Evolutionary conservation across 2,113 vertebrate species (phyloP).

Genomic region (Rhea pennata): DNA sequence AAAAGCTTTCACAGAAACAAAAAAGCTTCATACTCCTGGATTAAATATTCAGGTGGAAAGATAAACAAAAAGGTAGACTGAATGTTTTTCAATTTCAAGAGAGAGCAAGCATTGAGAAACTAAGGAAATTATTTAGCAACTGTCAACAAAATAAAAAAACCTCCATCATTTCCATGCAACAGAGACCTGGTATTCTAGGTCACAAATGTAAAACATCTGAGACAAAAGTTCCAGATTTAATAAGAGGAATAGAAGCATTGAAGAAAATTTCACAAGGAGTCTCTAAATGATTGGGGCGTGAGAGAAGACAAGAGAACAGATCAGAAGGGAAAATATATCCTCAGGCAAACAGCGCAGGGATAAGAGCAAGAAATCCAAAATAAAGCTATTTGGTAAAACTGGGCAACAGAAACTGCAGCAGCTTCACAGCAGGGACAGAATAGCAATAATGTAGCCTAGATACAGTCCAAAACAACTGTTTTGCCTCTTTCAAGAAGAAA

Average conservation of each 20-base stretch:
- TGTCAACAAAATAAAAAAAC: not conserved
- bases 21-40: not conserved
- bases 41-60: not conserved
- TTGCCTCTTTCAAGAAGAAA: not conserved
- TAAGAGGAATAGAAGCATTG: not conserved
- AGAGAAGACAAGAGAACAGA: not conserved
- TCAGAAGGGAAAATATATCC: constrained; percentile 3
- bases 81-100: not conserved
- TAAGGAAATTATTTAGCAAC: not conserved
- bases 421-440: not conserved
- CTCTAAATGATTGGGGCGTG: not conserved
- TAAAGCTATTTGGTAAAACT: not conserved
- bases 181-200: not conserved
- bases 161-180: not conserved
- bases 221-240: not conserved
- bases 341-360: not conserved
- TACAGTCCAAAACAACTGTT: not conserved
- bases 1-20: not conserved
- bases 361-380: not conserved
- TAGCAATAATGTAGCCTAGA: not conserved
- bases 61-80: not conserved
- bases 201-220: not conserved
- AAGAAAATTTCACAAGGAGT: constrained; percentile 32
- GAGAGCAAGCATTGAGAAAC: not conserved
- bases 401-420: not conserved